These are phyloP conservation scores for Grallaria varia DNA, from an alignment of 2,113 vertebrate species.

Conservation along the genomic window DNA sequence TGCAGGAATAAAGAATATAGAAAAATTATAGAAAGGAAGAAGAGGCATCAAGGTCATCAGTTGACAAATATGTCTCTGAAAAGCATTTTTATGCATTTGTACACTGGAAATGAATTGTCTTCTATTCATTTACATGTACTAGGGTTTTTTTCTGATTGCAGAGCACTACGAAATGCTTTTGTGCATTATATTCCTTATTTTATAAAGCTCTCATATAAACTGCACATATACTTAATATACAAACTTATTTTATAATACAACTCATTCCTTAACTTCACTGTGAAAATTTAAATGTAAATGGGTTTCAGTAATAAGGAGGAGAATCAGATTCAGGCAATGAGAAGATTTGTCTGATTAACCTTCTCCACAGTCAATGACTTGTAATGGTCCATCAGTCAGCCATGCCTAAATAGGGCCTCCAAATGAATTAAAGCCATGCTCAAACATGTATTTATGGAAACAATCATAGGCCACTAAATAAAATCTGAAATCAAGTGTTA, in stretches of 20 bases:
- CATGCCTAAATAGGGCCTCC: not conserved
- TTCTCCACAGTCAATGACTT: not conserved
- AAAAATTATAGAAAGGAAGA: not conserved
- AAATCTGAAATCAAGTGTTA: not conserved
- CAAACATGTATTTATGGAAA: constrained; percentile 1
- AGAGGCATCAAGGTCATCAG: not conserved
- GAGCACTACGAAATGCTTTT: not conserved
- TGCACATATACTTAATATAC: not conserved
- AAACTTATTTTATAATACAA: not conserved
- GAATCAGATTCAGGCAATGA: constrained; percentile 11
- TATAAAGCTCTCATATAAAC: not conserved
- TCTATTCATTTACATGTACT: not conserved
- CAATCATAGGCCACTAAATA: not conserved
- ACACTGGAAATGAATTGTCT: not conserved
- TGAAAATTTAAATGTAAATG: not conserved
- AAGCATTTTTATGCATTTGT: not conserved
- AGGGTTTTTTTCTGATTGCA: not conserved
- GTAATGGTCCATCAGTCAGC: not conserved
- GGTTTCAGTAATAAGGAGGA: not conserved
- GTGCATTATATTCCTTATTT: not conserved
- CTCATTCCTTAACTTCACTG: not conserved
- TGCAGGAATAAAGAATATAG: not conserved
- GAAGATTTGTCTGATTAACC: constrained; percentile 25
- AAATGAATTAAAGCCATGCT: not conserved
- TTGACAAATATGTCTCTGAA: not conserved